Conservation (phyloP, 2,797 vertebrate species). For the Ctenochaetus hawaiiensis region DNA sequence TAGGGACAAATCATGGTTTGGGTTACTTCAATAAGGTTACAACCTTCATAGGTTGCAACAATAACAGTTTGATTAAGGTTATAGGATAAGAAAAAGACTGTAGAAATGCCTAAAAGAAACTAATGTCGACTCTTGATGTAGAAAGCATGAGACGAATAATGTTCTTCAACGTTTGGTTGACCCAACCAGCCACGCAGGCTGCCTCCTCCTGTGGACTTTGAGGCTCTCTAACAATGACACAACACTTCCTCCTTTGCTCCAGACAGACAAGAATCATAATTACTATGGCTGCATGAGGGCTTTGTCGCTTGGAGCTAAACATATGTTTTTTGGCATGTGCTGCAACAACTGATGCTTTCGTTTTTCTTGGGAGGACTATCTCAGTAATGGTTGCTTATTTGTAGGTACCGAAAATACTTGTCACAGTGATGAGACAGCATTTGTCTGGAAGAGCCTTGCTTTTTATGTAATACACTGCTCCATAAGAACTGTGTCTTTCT, state of each 20-base stretch:
- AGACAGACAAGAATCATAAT: constrained; percentile 16
- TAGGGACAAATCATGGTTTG: not conserved
- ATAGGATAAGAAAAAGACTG: not conserved
- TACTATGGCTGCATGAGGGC: constrained; percentile 3
- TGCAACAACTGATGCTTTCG: constrained; percentile 1
- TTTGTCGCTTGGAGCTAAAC: constrained; percentile 16
- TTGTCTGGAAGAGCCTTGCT: not conserved
- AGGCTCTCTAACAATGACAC: constrained; percentile 18
- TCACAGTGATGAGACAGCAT: not conserved
- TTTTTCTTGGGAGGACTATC: constrained; percentile 20
- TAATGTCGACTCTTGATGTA: not conserved
- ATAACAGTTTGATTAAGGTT: not conserved
- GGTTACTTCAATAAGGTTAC: not conserved
- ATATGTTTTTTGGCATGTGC: constrained; percentile 19
- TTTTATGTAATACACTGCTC: not conserved
- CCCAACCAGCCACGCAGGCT: constrained; percentile 1
- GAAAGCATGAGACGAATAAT: constrained; percentile 1
- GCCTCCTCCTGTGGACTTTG: not conserved
- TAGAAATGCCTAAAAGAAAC: constrained; percentile 9
- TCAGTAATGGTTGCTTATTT: constrained; percentile 20
- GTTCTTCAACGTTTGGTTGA: constrained; percentile 4
- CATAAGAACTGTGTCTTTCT: not conserved
- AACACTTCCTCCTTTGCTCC: constrained; percentile 16
- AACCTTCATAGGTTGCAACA: not conserved
- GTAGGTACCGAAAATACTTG: constrained; percentile 10